Conservation (phyloP, 53 echinoderm and acorn worm species). For the Henricia sp. region DNA sequence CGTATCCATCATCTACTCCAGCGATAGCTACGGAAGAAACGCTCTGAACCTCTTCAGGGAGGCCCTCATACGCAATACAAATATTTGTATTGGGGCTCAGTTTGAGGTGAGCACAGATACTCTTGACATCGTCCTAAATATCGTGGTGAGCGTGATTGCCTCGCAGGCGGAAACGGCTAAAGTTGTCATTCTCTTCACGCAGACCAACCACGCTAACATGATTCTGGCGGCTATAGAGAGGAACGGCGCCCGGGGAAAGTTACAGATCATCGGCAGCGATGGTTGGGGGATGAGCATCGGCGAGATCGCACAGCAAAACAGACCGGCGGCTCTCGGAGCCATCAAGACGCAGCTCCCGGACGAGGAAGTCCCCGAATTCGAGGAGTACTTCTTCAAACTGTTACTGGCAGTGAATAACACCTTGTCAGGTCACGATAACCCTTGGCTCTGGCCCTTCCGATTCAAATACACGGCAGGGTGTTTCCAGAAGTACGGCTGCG, state of each 20-base stretch:
- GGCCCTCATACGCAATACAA: slow-evolving; percentile 3
- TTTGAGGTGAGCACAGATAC: slow-evolving; percentile 24
- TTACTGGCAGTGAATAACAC: neutral
- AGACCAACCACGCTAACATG: slow-evolving; percentile 66
- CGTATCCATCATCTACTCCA: slow-evolving; percentile 64
- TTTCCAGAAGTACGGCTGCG: neutral
- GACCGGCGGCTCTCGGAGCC: slow-evolving; percentile 59
- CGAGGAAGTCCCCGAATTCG: slow-evolving; percentile 60
- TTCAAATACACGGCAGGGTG: neutral
- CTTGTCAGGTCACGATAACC: slow-evolving; percentile 19
- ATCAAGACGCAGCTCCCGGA: slow-evolving; percentile 74
- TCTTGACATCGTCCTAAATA: neutral
- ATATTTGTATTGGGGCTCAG: slow-evolving; percentile 50
- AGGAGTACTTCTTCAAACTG: slow-evolving; percentile 66
- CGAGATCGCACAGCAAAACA: slow-evolving; percentile 63
- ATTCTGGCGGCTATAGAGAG: slow-evolving; percentile 59
- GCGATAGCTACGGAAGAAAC: slow-evolving; percentile 72
- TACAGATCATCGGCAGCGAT: slow-evolving; percentile 85
- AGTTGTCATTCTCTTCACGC: slow-evolving; percentile 73
- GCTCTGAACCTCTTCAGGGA: slow-evolving; percentile 42
- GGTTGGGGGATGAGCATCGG: slow-evolving; percentile 85
- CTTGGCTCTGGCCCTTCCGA: slow-evolving; percentile 34
- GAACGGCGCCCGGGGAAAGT: slow-evolving; percentile 35
- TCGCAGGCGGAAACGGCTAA: slow-evolving; percentile 39
- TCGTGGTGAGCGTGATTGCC: slow-evolving; percentile 1